These are phyloP conservation scores for Papilio xuthus DNA, from an alignment of 1,140 invertebrate species.

Conservation along the genomic window DNA sequence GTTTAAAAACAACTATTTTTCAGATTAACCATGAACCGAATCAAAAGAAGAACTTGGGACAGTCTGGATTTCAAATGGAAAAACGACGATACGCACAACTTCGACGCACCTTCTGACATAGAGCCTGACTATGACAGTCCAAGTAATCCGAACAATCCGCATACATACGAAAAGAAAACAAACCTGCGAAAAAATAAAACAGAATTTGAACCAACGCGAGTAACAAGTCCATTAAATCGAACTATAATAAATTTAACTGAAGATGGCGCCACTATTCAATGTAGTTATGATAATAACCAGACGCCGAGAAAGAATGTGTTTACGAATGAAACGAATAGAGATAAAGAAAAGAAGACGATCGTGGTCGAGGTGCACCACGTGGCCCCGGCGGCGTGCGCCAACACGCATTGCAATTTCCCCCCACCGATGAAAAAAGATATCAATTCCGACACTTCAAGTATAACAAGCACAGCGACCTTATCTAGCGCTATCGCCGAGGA, in stretches of 20 bases:
- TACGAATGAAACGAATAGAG: conserved; percentile 61
- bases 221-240: conserved; percentile 81
- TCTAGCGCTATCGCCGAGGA: conserved; percentile 83
- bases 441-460: conserved; percentile 60
- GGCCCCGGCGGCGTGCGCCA: conserved; percentile 56
- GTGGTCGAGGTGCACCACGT: conserved; percentile 84
- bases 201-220: conserved; percentile 57
- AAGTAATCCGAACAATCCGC: conserved; percentile 80
- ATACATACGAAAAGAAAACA: conserved; percentile 74
- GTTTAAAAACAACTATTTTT: conserved; percentile 45
- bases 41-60: conserved; percentile 76
- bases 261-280: conserved; percentile 85
- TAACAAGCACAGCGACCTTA: conserved; percentile 70
- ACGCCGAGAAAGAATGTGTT: conserved; percentile 62
- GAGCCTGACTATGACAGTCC: conserved; percentile 79
- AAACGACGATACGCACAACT: conserved; percentile 72
- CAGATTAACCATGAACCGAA: conserved; percentile 73
- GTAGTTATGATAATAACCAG: conserved; percentile 80
- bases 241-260: conserved; percentile 87
- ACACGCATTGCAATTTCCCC: conserved; percentile 60
- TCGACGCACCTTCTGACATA: conserved; percentile 76
- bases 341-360: conserved; percentile 82
- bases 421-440: conserved; percentile 61
- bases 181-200: conserved; percentile 62
- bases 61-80: conserved; percentile 77